Percentiles rank a stretch among this genome's conserved stretches.
These are phyloP conservation scores for Leptothorax acervorum DNA, from an alignment of 2,888 invertebrate species.

Conservation along the genomic window DNA sequence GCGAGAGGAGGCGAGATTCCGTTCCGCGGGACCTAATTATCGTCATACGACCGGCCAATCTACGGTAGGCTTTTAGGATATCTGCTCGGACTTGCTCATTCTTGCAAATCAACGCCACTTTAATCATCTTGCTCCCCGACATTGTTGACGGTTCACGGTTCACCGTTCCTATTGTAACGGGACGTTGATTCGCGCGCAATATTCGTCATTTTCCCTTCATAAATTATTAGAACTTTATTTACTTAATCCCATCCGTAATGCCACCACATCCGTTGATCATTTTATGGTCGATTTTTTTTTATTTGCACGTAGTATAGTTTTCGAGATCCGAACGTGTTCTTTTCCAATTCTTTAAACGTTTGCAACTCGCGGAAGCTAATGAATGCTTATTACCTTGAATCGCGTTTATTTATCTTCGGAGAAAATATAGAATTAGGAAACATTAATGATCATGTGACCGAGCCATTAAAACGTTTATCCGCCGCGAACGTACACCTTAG, in stretches of 20 bases:
- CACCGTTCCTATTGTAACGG: neutral
- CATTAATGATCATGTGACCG: neutral
- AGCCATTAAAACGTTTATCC: slow-evolving; percentile 17
- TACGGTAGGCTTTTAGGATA: slow-evolving; percentile 26
- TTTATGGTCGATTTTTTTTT: no score
- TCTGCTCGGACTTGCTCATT: slow-evolving; percentile 16
- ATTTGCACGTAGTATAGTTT: no score
- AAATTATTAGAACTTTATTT: neutral
- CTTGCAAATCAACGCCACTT: slow-evolving; percentile 41
- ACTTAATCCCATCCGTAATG: neutral
- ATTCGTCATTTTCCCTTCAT: neutral
- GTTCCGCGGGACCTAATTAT: slow-evolving; percentile 69
- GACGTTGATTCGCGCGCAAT: neutral
- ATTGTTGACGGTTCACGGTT: neutral
- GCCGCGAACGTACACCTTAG: slow-evolving; percentile 14
- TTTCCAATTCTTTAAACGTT: neutral
- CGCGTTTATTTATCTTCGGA: neutral
- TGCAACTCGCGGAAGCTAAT: neutral
- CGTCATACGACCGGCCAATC: slow-evolving; percentile 67
- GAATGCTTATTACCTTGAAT: neutral
- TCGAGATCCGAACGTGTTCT: neutral
- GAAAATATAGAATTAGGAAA: neutral
- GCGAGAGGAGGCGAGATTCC: slow-evolving; percentile 33
- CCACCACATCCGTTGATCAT: no score
- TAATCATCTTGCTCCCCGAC: slow-evolving; percentile 35